These are phyloP conservation scores for Notodonta ziczac DNA, from an alignment of 2,888 invertebrate species.

Conservation along the genomic window DNA sequence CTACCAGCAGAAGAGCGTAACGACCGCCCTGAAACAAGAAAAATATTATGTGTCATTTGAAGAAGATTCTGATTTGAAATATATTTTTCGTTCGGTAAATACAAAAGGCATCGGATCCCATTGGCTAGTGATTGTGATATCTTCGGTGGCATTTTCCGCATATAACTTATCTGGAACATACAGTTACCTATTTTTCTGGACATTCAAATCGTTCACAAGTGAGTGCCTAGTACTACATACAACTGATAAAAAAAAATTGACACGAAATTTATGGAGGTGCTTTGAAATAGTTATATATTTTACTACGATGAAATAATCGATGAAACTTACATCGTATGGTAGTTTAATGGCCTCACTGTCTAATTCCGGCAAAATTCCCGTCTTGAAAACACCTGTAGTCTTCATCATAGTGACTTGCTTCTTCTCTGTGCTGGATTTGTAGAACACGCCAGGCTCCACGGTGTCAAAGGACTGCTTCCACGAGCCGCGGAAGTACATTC, in stretches of 20 bases:
- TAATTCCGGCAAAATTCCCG: conserved; percentile 84
- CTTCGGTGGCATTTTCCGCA: not conserved
- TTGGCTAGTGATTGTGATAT: not conserved
- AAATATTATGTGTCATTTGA: not conserved
- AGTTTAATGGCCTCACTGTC: conserved; percentile 88
- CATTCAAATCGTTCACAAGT: too few relatives aligned
- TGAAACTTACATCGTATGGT: conserved; percentile 88
- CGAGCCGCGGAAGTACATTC: conserved; percentile 91
- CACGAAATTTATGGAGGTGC: too few relatives aligned
- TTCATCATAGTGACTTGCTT: conserved; percentile 88
- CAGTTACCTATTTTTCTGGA: too few relatives aligned
- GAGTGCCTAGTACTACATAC: too few relatives aligned
- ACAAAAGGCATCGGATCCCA: not conserved
- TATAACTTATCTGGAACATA: not conserved
- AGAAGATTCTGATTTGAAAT: not conserved
- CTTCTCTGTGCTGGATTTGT: conserved; percentile 85
- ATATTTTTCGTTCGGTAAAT: not conserved
- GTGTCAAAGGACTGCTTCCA: conserved; percentile 89
- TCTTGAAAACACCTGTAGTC: conserved; percentile 85
- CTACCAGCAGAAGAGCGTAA: conserved; percentile 83
- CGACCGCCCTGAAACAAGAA: conserved; percentile 77
- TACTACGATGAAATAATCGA: too few relatives aligned
- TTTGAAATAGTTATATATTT: not conserved
- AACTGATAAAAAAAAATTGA: too few relatives aligned
- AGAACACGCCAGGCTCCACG: conserved; percentile 85